Evolutionary conservation across 2,113 vertebrate genomes (phyloP).

Genomic region (Tyto alba): DNA sequence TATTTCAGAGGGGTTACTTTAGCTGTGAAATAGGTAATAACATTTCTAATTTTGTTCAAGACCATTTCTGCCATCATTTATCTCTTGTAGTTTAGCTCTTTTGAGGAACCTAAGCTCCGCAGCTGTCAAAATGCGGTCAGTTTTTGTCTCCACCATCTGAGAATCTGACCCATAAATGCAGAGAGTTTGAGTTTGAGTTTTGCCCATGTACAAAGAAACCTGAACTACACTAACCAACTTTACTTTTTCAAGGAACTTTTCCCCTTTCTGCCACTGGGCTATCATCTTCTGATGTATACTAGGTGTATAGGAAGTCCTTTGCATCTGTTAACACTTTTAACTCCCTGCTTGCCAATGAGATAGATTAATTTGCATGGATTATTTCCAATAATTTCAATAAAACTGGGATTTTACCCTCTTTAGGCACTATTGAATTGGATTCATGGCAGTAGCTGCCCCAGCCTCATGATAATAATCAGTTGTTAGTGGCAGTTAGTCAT

Average conservation of each 20-base stretch:
- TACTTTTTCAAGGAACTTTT: background rate
- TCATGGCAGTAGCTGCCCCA: slow-evolving; percentile 27
- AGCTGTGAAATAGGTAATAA: background rate
- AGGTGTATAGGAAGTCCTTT: background rate
- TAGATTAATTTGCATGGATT: background rate
- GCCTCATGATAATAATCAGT: slow-evolving; percentile 45
- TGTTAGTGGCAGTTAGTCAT: slow-evolving; percentile 48
- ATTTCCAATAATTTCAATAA: background rate
- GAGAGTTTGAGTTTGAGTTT: background rate
- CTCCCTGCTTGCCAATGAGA: background rate
- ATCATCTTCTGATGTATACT: background rate
- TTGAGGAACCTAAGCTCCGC: background rate
- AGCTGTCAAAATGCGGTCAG: background rate
- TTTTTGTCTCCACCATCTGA: background rate
- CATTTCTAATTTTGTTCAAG: background rate
- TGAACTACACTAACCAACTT: background rate
- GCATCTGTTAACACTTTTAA: background rate
- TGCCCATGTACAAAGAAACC: background rate
- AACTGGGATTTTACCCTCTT: slow-evolving; percentile 3
- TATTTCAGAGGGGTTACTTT: background rate
- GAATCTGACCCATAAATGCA: background rate
- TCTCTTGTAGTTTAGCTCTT: background rate
- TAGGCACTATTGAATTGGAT: background rate
- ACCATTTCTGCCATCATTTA: background rate
- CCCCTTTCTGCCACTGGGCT: background rate